Evolutionary conservation across 2,888 invertebrate genomes (phyloP), one percentile per base, ranked within the genome.

Genomic region (Platycnemis pennipes): DNA sequence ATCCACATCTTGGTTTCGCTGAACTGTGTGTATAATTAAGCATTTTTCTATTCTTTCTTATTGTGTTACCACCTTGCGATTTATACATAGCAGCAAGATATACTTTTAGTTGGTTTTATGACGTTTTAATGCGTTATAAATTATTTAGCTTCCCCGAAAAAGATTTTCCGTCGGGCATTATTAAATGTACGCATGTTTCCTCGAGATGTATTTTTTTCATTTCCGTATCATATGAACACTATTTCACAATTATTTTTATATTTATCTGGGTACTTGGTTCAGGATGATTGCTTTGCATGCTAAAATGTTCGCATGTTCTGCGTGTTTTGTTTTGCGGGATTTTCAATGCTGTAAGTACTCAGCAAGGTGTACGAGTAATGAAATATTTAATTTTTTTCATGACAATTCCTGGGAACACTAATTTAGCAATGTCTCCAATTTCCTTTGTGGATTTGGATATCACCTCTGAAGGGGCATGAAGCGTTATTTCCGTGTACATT

Each of bases 1-100:
- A 45, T 56, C 88, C 37, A 88, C 94, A 86, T 94, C 16, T 49
- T 87, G 44, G 42, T 53, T 49, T 85, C 49, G 77, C 13, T 11
- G 5, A 37, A 31, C 3, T 77, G 16, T 77, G 37, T 77, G 77
- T 77, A 77, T 91, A 45, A n/a, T 69, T 91, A 11, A 22, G 63
- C 44, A 56, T 53, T 89, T 56, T 89, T 56, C 44, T 53, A 4
- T 44, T 56, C n/a, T 63, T 37, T 91, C 16, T 46, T 46, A 88
- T 22, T 2, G 2, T 22, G 26, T 26, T 49, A n/a, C 16, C 88
- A 22, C n/a, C 46, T 0, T 49, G 13, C 8, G 46, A 44, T 88
- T 22, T 22, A 45, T 26, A 22, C 26, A 77, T 77, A 31, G 26
- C 16, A 49, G 7, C 49, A 49, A 49, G 16, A 16, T 49, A 11